A percentile compares a stretch with the other conserved stretches of the same genome.
phyloP scores from a whole-genome alignment of 1,140 invertebrate species.

The Phymastichus coffea region DNA sequence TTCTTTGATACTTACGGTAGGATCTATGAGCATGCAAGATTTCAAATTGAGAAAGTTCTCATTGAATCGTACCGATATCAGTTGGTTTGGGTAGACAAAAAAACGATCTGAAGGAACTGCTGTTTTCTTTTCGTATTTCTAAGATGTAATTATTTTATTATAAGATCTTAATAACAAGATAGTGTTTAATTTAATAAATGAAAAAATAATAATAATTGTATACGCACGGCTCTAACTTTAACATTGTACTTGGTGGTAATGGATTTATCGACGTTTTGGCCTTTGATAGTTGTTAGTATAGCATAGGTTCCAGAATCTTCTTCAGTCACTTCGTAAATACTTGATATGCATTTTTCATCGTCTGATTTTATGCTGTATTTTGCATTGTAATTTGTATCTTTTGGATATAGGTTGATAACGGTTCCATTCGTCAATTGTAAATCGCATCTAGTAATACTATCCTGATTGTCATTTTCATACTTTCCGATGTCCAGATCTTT shows the following conservation, averaged over 20 bases:
- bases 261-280: no score
- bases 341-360: neutral
- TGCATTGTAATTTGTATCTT: neutral
- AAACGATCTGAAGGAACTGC: neutral
- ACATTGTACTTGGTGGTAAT: neutral
- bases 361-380: neutral
- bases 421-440: neutral
- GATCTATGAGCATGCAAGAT: conserved; percentile 9
- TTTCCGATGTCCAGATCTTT: no score
- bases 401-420: neutral
- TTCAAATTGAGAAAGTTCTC: conserved; percentile 1
- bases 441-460: neutral
- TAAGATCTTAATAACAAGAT: no score
- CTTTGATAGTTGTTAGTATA: neutral
- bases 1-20: conserved; percentile 8
- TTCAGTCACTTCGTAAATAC: neutral
- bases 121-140: neutral
- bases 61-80: neutral
- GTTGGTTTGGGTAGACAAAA: neutral
- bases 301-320: conserved; percentile 7
- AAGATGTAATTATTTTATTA: neutral
- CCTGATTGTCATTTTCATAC: neutral
- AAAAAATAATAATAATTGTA: no score
- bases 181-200: no score
- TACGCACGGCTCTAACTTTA: conserved; percentile 8